phyloP scores from a whole-genome alignment of 2,888 invertebrate genomes.

The Andricus quercusramuli region DNA sequence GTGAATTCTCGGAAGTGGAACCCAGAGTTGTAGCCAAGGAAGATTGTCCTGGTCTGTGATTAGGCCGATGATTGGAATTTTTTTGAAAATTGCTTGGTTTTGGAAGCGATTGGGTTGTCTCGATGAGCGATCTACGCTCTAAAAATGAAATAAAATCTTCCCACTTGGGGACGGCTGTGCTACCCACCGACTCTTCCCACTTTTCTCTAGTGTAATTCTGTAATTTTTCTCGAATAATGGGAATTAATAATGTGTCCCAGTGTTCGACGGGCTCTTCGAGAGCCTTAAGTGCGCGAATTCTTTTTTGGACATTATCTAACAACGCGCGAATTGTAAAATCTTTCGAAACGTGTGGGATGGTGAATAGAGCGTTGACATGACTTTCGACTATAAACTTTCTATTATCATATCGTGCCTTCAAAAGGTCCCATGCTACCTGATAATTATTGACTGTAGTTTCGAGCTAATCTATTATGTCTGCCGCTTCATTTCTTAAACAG shows the following conservation, averaged over 20 bases:
- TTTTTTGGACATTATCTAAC: background rate
- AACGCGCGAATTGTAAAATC: too few species aligned
- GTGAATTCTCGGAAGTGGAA: background rate
- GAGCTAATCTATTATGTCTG: too few species aligned
- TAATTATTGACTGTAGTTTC: too few species aligned
- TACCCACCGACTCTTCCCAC: background rate
- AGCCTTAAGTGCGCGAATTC: too few species aligned
- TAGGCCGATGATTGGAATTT: background rate
- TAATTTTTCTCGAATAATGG: background rate
- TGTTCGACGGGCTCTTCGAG: background rate
- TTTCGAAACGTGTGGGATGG: too few species aligned
- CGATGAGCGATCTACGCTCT: background rate
- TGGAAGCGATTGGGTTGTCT: too few species aligned
- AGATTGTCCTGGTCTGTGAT: background rate
- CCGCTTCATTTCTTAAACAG: too few species aligned
- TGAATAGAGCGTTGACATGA: too few species aligned
- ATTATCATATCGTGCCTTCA: too few species aligned
- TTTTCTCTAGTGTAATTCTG: background rate
- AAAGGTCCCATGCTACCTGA: too few species aligned
- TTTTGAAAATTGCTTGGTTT: too few species aligned
- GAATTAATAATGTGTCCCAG: background rate
- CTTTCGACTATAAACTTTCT: too few species aligned
- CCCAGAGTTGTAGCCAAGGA: background rate
- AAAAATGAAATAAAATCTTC: background rate
- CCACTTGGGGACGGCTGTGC: background rate